Evolutionary conservation across 35 echinoderm and acorn worm genomes (phyloP).

Genomic region (Hemicentrotus pulcherrimus): DNA sequence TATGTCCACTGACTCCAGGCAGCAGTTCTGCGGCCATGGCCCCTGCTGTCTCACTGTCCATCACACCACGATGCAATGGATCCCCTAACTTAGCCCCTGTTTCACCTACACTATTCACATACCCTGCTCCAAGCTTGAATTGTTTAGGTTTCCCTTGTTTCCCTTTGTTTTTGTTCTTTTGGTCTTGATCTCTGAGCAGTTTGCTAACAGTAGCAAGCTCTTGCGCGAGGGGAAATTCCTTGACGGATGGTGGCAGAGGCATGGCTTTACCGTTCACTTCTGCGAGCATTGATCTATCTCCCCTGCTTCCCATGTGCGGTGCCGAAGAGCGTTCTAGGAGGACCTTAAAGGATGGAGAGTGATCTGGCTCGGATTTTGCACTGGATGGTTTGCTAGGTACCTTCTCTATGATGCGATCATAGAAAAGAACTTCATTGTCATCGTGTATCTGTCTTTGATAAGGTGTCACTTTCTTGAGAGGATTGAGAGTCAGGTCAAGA

Average conservation of each 20-base stretch:
- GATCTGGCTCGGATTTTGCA: slow-evolving; percentile 16
- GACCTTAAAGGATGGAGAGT: slow-evolving; percentile 16
- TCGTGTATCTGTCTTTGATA: slow-evolving; percentile 72
- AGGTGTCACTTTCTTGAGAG: slow-evolving; percentile 82
- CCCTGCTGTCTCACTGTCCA: slow-evolving; percentile 78
- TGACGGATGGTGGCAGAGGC: neutral
- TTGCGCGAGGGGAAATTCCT: slow-evolving; percentile 69
- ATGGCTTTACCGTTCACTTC: slow-evolving; percentile 38
- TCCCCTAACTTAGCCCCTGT: slow-evolving; percentile 48
- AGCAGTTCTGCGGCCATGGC: slow-evolving; percentile 82
- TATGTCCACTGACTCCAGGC: slow-evolving; percentile 81
- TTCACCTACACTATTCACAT: slow-evolving; percentile 16
- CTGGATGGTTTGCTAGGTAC: neutral
- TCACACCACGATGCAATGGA: slow-evolving; percentile 75
- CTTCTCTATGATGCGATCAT: neutral
- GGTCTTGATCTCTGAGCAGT: slow-evolving; percentile 56
- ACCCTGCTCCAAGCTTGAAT: slow-evolving; percentile 41
- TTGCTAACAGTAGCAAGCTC: slow-evolving; percentile 55
- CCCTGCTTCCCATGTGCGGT: neutral
- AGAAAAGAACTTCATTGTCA: slow-evolving; percentile 65
- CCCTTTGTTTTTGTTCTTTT: slow-evolving; percentile 48
- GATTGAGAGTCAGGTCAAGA: slow-evolving; percentile 56
- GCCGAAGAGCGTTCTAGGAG: neutral
- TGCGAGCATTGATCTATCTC: slow-evolving; percentile 21
- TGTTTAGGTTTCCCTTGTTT: slow-evolving; percentile 38